Evolutionary conservation across 2,113 vertebrate species (phyloP).

Genomic region (Terrapene triunguis): DNA sequence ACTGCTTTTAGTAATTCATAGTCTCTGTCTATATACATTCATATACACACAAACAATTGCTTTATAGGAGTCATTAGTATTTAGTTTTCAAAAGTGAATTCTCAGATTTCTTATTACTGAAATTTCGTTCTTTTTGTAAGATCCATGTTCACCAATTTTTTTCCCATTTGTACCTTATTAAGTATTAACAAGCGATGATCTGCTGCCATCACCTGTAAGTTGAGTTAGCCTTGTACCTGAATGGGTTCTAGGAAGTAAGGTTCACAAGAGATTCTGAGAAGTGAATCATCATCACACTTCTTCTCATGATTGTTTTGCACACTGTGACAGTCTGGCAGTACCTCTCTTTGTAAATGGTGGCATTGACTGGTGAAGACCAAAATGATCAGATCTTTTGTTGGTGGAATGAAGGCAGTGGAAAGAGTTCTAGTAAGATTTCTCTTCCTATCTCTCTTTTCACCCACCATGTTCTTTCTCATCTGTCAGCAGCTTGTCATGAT

Average conservation of each 20-base stretch:
- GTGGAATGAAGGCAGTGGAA: slow-evolving; percentile 1
- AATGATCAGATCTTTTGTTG: neutral
- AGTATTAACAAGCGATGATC: neutral
- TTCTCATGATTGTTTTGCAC: neutral
- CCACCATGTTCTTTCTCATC: neutral
- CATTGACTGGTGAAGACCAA: slow-evolving; percentile 19
- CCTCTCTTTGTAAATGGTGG: neutral
- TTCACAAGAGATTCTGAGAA: neutral
- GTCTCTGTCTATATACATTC: neutral
- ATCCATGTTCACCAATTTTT: neutral
- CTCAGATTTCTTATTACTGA: neutral
- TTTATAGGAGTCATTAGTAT: neutral
- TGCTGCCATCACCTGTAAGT: neutral
- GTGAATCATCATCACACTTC: neutral
- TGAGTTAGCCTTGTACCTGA: neutral
- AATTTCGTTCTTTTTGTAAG: neutral
- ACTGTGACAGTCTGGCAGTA: neutral
- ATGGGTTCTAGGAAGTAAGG: neutral
- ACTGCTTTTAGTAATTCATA: neutral
- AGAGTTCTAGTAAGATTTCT: neutral
- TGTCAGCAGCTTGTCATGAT: slow-evolving; percentile 4
- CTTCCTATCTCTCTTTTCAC: neutral
- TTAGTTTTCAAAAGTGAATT: slow-evolving; percentile 7
- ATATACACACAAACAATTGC: neutral
- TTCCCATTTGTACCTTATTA: neutral